A percentile compares a stretch with the other conserved stretches of the same genome.
phyloP scores from a whole-genome alignment of 2,888 invertebrate species.

The Orthonevra nobilis region DNA sequence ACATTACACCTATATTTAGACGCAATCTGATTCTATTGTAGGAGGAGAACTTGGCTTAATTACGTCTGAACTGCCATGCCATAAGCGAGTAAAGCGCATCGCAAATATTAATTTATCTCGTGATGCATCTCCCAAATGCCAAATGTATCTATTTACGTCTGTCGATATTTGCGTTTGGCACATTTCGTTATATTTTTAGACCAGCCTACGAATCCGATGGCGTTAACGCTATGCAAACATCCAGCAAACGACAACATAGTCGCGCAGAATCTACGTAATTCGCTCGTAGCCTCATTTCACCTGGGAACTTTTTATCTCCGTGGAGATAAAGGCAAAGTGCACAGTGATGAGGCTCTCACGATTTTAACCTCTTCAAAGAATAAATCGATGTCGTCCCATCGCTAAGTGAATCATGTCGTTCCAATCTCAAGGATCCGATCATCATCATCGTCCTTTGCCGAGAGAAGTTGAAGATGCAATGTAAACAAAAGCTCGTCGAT shows the following conservation, averaged over 20 bases:
- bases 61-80: conserved; percentile 55
- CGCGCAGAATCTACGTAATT: conserved; percentile 8
- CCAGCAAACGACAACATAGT: neutral
- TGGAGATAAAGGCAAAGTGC: neutral
- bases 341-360: conserved; percentile 54
- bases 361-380: conserved; percentile 21
- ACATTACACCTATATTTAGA: no score
- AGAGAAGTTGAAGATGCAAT: conserved; percentile 3
- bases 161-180: conserved; percentile 45
- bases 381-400: conserved; percentile 30
- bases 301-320: neutral
- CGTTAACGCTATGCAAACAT: conserved; percentile 26
- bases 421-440: conserved; percentile 45
- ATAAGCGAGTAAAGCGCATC: conserved; percentile 38
- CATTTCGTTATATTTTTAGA: conserved; percentile 54
- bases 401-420: conserved; percentile 20
- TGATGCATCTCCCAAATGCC: conserved; percentile 39
- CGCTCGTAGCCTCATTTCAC: conserved; percentile 16
- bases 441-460: conserved; percentile 27
- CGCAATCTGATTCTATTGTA: no score
- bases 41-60: conserved; percentile 42
- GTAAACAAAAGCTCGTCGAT: conserved; percentile 53
- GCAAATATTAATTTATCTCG: conserved; percentile 51
- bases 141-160: conserved; percentile 32
- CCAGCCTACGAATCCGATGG: neutral